Evolutionary conservation across 2,797 vertebrate genomes (phyloP).

Genomic region (Gouania willdenowi): DNA sequence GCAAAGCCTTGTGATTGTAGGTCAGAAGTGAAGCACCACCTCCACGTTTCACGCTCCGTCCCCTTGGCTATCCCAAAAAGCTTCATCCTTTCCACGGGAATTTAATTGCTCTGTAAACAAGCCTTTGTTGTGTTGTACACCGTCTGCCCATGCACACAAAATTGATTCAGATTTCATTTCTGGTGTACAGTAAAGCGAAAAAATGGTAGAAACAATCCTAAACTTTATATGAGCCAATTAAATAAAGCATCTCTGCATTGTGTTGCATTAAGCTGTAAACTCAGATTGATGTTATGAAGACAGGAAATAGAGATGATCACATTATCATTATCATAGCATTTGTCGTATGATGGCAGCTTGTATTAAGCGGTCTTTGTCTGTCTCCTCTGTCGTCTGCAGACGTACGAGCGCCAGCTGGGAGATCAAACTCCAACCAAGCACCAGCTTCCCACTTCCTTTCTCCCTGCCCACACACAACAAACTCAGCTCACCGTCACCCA

Average conservation of each 20-base stretch:
- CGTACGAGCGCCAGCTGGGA: slow-evolving; percentile 87
- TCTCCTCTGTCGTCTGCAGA: slow-evolving; percentile 71
- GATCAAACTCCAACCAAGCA: slow-evolving; percentile 93
- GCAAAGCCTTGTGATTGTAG: no score
- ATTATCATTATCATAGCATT: slow-evolving; percentile 32
- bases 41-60: no score
- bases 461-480: slow-evolving; percentile 46
- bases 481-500: slow-evolving; percentile 48
- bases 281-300: slow-evolving; percentile 20
- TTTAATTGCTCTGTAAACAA: slow-evolving; percentile 73
- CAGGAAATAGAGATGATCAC: slow-evolving; percentile 31
- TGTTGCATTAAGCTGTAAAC: slow-evolving; percentile 2
- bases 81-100: slow-evolving; percentile 70
- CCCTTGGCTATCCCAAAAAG: slow-evolving; percentile 61
- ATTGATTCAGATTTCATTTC: slow-evolving; percentile 52
- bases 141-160: slow-evolving; percentile 59
- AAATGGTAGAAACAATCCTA: slow-evolving; percentile 31
- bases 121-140: slow-evolving; percentile 61
- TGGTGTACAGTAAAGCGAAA: slow-evolving; percentile 41
- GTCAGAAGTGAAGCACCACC: no score
- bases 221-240: slow-evolving; percentile 35
- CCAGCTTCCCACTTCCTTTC: slow-evolving; percentile 86
- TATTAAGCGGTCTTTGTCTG: slow-evolving; percentile 45
- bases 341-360: slow-evolving; percentile 21
- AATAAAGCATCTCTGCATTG: slow-evolving; percentile 16